Conservation (phyloP, 1,140 invertebrate species). For the Drosophila mojavensis region DNA sequence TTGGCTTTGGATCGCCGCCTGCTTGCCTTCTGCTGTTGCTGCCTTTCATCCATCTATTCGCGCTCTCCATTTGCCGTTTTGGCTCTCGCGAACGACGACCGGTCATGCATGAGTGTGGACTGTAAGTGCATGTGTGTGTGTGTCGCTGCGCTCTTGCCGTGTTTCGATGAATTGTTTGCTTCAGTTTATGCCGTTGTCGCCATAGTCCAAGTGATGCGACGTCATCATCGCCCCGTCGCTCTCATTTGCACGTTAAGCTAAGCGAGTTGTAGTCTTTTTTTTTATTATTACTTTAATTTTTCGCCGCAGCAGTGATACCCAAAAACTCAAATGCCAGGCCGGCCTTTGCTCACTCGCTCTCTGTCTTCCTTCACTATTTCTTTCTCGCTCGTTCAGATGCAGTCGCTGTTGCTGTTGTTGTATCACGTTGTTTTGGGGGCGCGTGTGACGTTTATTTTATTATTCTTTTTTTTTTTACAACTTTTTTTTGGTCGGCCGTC, state of each 20-base stretch:
- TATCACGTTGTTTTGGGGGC: conserved; percentile 51
- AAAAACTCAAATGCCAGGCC: conserved; percentile 34
- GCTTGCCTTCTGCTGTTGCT: conserved; percentile 21
- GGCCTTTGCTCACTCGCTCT: conserved; percentile 8
- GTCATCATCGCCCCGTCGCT: conserved; percentile 37
- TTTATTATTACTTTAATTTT: conserved; percentile 71
- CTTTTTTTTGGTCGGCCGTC: conserved; percentile 30
- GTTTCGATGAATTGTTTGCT: conserved; percentile 57
- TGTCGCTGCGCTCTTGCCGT: conserved; percentile 27
- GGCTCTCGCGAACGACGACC: conserved; percentile 45
- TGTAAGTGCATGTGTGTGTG: conserved; percentile 17
- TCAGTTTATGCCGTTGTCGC: conserved; percentile 40
- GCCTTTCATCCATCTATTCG: conserved; percentile 45
- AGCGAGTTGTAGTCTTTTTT: conserved; percentile 42
- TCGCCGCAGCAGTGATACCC: conserved; percentile 52
- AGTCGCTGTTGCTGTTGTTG: conserved; percentile 8
- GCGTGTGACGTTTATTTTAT: conserved; percentile 74
- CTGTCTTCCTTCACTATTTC: background rate
- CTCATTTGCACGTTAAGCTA: conserved; percentile 76
- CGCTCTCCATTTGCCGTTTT: conserved; percentile 39
- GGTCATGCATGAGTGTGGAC: conserved; percentile 39
- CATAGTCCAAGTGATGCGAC: conserved; percentile 22
- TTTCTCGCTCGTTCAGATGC: conserved; percentile 7
- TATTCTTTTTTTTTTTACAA: conserved; percentile 41
- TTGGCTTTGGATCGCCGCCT: conserved; percentile 54